Evolutionary conservation across 2,113 vertebrate species (phyloP).

Genomic region (Sebastes fasciatus): DNA sequence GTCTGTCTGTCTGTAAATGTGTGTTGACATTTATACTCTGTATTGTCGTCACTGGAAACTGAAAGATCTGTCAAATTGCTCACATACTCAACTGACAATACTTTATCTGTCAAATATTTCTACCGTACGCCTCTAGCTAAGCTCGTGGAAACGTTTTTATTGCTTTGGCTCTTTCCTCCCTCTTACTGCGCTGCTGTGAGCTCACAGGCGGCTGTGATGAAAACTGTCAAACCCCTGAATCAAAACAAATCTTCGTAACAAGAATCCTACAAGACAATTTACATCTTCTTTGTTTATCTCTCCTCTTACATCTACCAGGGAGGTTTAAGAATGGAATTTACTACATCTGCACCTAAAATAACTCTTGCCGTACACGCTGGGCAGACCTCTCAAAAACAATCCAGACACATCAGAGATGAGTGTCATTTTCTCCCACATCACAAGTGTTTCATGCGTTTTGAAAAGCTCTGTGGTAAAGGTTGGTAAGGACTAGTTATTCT

Average conservation of each 20-base stretch:
- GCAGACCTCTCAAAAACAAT: conserved; percentile 15
- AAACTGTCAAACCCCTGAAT: conserved; percentile 43
- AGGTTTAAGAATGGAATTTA: conserved; percentile 43
- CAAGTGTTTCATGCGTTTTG: background rate
- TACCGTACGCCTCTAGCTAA: background rate
- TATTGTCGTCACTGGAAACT: conserved; percentile 24
- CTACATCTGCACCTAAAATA: conserved; percentile 37
- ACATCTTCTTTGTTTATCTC: conserved; percentile 57
- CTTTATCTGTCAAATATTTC: conserved; percentile 22
- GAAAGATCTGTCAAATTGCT: conserved; percentile 16
- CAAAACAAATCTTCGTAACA: conserved; percentile 51
- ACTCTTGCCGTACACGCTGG: background rate
- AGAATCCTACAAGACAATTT: conserved; percentile 42
- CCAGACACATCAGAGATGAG: conserved; percentile 9
- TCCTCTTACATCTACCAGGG: conserved; percentile 27
- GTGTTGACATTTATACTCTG: conserved; percentile 18
- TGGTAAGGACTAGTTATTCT: background rate
- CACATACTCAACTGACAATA: conserved; percentile 6
- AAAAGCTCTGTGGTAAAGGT: conserved; percentile 4
- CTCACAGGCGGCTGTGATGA: conserved; percentile 12
- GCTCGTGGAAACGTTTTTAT: conserved; percentile 28
- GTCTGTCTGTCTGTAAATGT: conserved; percentile 14
- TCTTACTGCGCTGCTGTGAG: conserved; percentile 10
- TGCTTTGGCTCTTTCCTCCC: background rate
- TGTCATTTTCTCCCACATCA: conserved; percentile 1